phyloP scores from a whole-genome alignment of 2,797 vertebrate genomes.

The Myioborus melanocephalus region DNA sequence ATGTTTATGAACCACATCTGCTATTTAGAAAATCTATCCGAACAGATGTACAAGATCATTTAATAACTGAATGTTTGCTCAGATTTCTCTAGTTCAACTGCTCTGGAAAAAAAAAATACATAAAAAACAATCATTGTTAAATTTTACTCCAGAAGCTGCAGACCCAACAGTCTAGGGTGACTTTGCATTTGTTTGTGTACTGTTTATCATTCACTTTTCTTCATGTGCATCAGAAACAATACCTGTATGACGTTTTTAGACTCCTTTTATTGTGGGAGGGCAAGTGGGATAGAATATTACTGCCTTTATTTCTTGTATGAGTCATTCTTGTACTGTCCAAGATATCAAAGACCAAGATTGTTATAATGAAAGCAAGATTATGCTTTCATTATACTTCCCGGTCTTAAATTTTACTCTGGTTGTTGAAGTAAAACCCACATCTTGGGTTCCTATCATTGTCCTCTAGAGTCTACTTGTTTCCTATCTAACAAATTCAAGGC shows the following conservation, averaged over 20 bases:
- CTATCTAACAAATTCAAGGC: not conserved
- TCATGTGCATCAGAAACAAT: not conserved
- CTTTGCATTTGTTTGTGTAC: not conserved
- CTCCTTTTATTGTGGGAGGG: accelerated
- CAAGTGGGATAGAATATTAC: not conserved
- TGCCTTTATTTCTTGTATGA: not conserved
- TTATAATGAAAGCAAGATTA: not conserved
- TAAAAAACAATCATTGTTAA: accelerated
- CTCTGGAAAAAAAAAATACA: not conserved
- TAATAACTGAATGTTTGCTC: not conserved
- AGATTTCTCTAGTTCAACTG: not conserved
- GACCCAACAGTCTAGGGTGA: not conserved
- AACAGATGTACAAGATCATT: not conserved
- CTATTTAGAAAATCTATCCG: not conserved
- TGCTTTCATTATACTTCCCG: not conserved
- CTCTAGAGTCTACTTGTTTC: not conserved
- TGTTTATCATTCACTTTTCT: not conserved
- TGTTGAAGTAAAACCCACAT: not conserved
- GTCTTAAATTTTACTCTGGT: not conserved
- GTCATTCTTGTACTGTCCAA: not conserved
- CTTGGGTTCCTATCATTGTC: not conserved
- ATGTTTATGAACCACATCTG: not conserved
- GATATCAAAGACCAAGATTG: not conserved
- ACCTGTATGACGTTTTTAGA: not conserved
- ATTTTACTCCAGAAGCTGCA: not conserved